These are phyloP conservation scores for Dinocampus coccinellae DNA, from an alignment of 2,888 invertebrate genomes.

Conservation along the genomic window DNA sequence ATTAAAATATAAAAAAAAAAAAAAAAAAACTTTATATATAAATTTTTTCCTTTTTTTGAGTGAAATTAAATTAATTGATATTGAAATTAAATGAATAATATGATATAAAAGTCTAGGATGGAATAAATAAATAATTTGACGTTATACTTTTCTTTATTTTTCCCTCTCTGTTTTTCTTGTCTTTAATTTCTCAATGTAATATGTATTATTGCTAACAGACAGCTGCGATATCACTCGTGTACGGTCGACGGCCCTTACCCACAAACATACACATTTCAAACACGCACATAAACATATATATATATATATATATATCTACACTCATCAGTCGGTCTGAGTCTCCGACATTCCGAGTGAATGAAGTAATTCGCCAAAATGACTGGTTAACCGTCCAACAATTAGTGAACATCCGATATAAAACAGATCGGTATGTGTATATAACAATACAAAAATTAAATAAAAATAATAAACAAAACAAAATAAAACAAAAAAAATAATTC, in stretches of 20 bases:
- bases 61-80: too few relatives aligned
- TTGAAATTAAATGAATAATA: too few relatives aligned
- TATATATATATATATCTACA: background rate
- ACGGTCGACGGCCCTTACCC: conserved; percentile 43
- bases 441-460: background rate
- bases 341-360: conserved; percentile 30
- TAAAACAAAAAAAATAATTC: conserved; percentile 9
- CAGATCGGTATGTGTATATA: conserved; percentile 1
- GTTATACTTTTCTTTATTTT: too few relatives aligned
- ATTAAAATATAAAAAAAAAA: too few relatives aligned
- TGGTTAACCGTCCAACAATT: conserved; percentile 12
- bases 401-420: conserved; percentile 7
- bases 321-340: conserved; percentile 13
- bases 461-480: conserved; percentile 13
- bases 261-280: background rate
- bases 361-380: conserved; percentile 32
- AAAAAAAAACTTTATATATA: too few relatives aligned
- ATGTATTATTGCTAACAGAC: conserved; percentile 30
- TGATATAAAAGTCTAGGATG: too few relatives aligned
- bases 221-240: conserved; percentile 38
- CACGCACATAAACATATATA: too few relatives aligned
- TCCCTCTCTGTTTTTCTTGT: too few relatives aligned
- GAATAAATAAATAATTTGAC: too few relatives aligned
- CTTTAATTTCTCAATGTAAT: background rate
- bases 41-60: too few relatives aligned